Conservation (phyloP, 2,797 vertebrate species). For the Pristis pectinata region DNA sequence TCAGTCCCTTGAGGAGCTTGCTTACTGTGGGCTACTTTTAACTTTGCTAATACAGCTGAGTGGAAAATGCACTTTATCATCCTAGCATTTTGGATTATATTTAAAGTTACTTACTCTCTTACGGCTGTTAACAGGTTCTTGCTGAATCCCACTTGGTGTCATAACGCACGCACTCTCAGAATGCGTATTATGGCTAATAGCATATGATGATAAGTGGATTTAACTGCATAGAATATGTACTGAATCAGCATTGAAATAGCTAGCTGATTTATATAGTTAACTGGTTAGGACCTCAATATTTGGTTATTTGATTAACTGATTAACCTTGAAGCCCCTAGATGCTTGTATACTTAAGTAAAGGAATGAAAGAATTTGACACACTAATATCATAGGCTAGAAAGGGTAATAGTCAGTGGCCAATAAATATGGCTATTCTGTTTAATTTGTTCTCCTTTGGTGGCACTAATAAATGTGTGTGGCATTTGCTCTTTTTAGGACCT, state of each 20-base stretch:
- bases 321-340: slow-evolving; percentile 1
- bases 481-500: slow-evolving; percentile 33
- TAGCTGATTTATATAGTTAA: slow-evolving; percentile 15
- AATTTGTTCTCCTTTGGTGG: slow-evolving; percentile 22
- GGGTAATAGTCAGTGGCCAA: not conserved
- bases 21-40: not conserved
- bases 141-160: not conserved
- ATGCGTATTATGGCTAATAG: not conserved
- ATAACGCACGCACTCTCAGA: not conserved
- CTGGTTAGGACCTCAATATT: slow-evolving; percentile 6
- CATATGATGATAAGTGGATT: not conserved
- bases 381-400: slow-evolving; percentile 7
- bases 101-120: slow-evolving; percentile 5
- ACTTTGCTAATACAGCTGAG: not conserved
- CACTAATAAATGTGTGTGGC: slow-evolving; percentile 3
- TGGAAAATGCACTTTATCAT: slow-evolving; percentile 28
- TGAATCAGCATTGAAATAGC: not conserved
- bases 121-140: not conserved
- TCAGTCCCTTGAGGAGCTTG: not conserved
- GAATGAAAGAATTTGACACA: not conserved
- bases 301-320: slow-evolving; percentile 21
- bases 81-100: not conserved
- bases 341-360: not conserved
- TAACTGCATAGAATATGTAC: not conserved
- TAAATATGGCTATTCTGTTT: not conserved